Conservation (phyloP, 1,140 invertebrate genomes). For the Hyles vespertilio region DNA sequence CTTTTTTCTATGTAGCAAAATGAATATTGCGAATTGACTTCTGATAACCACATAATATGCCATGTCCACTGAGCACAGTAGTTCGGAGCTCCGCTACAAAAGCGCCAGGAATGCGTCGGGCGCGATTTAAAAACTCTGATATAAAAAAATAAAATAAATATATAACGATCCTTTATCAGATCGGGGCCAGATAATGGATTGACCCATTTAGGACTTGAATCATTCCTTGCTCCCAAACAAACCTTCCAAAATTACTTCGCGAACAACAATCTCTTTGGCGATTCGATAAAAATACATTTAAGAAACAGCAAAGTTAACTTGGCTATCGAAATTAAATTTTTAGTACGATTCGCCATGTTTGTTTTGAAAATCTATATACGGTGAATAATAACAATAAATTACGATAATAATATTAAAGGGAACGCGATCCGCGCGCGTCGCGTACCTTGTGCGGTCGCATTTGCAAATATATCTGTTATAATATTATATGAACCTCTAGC, state of each 20-base stretch:
- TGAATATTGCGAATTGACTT: too few relatives aligned
- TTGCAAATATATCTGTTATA: too few relatives aligned
- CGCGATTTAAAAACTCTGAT: conserved; percentile 35
- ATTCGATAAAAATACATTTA: background rate
- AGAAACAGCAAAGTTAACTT: conserved; percentile 1
- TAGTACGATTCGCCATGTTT: conserved; percentile 15
- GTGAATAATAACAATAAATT: conserved; percentile 21
- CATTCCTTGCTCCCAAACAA: conserved; percentile 46
- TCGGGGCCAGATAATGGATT: conserved; percentile 61
- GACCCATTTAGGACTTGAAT: conserved; percentile 64
- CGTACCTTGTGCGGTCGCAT: too few relatives aligned
- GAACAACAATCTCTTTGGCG: background rate
- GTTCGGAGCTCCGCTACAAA: conserved; percentile 20
- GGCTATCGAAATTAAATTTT: conserved; percentile 2
- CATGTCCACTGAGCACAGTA: conserved; percentile 19
- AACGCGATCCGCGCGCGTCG: too few relatives aligned
- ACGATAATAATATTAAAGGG: conserved; percentile 1
- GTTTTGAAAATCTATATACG: conserved; percentile 27
- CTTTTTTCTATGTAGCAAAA: too few relatives aligned
- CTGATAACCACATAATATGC: background rate
- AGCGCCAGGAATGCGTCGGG: conserved; percentile 49
- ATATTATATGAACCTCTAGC: too few relatives aligned
- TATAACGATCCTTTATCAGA: conserved; percentile 61
- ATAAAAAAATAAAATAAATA: conserved; percentile 50
- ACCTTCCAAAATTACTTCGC: conserved; percentile 6